Evolutionary conservation across 2,797 vertebrate genomes (phyloP).

Genomic region (Xerus rutilus): DNA sequence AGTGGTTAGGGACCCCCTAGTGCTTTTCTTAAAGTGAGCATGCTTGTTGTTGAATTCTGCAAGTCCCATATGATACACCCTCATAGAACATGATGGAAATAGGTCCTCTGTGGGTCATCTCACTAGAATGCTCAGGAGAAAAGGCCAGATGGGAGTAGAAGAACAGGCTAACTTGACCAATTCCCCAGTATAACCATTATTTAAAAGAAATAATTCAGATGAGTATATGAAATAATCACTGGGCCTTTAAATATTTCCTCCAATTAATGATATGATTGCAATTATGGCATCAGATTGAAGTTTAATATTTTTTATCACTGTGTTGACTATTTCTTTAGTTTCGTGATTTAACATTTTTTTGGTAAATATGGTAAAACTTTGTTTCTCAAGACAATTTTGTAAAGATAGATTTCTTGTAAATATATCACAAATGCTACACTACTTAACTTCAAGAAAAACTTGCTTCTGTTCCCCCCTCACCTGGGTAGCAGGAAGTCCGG

Average conservation of each 20-base stretch:
- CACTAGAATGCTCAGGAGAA: neutral
- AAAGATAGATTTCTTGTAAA: slow-evolving; percentile 18
- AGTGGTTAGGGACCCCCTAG: neutral
- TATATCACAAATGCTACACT: neutral
- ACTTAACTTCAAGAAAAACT: too few species aligned
- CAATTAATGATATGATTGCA: neutral
- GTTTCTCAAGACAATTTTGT: slow-evolving; percentile 47
- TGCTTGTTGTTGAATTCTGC: neutral
- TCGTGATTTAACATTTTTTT: neutral
- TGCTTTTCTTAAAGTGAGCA: neutral
- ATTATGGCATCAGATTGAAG: neutral
- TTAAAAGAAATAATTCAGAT: neutral
- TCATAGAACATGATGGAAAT: neutral
- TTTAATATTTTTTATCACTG: slow-evolving; percentile 11
- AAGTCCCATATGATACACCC: neutral
- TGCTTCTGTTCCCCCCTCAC: neutral
- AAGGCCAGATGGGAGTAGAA: neutral
- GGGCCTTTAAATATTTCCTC: neutral
- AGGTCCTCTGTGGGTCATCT: neutral
- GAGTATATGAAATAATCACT: neutral
- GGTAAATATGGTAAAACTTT: neutral
- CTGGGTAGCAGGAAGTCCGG: neutral
- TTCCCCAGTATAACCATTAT: neutral
- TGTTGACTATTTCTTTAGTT: slow-evolving; percentile 43
- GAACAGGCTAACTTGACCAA: neutral